Conservation (phyloP, 2,888 invertebrate genomes). For the Cerceris rybyensis region DNA sequence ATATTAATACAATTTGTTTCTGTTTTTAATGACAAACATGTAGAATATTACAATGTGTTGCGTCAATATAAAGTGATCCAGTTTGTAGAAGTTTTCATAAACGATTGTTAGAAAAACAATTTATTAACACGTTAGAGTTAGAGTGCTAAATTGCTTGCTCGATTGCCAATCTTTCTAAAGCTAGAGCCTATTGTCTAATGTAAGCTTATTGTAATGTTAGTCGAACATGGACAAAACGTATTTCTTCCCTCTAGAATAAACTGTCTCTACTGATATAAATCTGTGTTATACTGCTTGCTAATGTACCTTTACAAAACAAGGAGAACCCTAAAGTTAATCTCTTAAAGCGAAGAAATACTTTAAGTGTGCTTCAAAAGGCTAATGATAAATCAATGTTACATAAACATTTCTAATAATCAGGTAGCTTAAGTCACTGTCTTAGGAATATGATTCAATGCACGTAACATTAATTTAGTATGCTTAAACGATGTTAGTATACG, state of each 20-base stretch:
- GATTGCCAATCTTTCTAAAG: slow-evolving; percentile 47
- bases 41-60: slow-evolving; percentile 37
- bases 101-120: slow-evolving; percentile 81
- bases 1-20: not conserved
- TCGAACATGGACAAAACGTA: slow-evolving; percentile 43
- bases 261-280: not conserved
- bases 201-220: slow-evolving; percentile 53
- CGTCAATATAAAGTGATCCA: slow-evolving; percentile 50
- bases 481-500: slow-evolving; percentile 68
- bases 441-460: slow-evolving; percentile 13
- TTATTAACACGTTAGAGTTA: slow-evolving; percentile 65
- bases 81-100: slow-evolving; percentile 44
- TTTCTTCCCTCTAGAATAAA: slow-evolving; percentile 38
- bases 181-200: slow-evolving; percentile 53
- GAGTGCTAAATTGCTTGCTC: slow-evolving; percentile 40
- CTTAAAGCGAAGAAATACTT: slow-evolving; percentile 56
- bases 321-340: not conserved
- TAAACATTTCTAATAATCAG: slow-evolving; percentile 13
- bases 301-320: not conserved
- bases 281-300: not conserved
- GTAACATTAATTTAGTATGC: slow-evolving; percentile 59
- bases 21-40: slow-evolving; percentile 15
- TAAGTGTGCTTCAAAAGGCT: slow-evolving; percentile 33
- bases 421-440: slow-evolving; percentile 23
- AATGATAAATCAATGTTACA: slow-evolving; percentile 59